phyloP scores from a whole-genome alignment of 1,140 invertebrate species.

The Drosophila orosa region DNA sequence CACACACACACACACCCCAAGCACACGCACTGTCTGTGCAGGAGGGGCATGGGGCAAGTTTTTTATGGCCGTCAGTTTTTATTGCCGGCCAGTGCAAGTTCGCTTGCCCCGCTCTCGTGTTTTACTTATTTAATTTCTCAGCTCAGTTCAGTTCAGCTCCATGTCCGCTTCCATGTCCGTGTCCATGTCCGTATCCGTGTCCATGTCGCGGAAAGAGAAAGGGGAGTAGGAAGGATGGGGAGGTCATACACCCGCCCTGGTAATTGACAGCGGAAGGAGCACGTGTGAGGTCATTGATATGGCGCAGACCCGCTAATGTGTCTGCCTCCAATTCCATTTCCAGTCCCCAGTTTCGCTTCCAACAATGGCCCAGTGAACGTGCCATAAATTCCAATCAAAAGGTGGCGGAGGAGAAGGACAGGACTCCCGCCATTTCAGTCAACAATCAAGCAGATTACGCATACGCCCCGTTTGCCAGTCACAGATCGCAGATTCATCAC shows the following conservation, averaged over 20 bases:
- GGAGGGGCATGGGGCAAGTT: conserved; percentile 15
- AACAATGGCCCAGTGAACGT: conserved; percentile 54
- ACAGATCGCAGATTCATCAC: conserved; percentile 22
- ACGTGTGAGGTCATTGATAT: conserved; percentile 68
- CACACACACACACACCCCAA: conserved; percentile 26
- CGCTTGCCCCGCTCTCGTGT: conserved; percentile 30
- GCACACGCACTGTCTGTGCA: conserved; percentile 9
- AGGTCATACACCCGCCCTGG: conserved; percentile 8
- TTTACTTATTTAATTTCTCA: conserved; percentile 81
- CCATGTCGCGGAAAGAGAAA: conserved; percentile 22
- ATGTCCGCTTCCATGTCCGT: conserved; percentile 39
- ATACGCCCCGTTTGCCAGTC: conserved; percentile 23
- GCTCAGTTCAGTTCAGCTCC: conserved; percentile 19
- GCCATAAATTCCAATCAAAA: conserved; percentile 74
- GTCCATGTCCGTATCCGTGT: conserved; percentile 29
- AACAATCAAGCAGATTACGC: conserved; percentile 16
- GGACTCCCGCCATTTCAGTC: conserved; percentile 35
- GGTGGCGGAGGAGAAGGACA: conserved; percentile 12
- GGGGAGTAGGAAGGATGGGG: neutral
- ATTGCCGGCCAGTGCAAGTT: conserved; percentile 63
- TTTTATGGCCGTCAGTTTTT: conserved; percentile 67
- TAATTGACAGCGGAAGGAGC: conserved; percentile 62
- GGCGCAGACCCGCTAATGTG: conserved; percentile 55
- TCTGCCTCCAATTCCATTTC: conserved; percentile 14
- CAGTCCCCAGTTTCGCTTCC: conserved; percentile 29